Percentiles rank a stretch among this genome's conserved stretches.
phyloP scores from a whole-genome alignment of 2,888 invertebrate species.

The Syrista parreyssii region DNA sequence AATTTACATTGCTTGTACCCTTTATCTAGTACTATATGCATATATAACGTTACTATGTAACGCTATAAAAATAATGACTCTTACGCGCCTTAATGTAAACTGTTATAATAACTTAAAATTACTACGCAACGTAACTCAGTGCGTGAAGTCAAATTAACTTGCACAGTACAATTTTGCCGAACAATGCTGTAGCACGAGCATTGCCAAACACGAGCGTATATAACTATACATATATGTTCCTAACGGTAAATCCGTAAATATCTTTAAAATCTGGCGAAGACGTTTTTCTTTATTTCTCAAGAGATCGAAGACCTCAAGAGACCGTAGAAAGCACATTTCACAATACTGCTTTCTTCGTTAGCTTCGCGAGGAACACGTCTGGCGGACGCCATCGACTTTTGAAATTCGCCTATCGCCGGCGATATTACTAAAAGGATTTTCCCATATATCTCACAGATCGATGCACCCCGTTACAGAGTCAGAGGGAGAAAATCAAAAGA shows the following conservation, averaged over 20 bases:
- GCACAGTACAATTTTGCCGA: neutral
- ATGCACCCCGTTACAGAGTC: neutral
- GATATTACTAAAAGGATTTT: constrained; percentile 4
- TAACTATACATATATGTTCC: neutral
- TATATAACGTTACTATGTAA: neutral
- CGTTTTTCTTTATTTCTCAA: neutral
- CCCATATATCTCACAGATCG: neutral
- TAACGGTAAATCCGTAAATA: neutral
- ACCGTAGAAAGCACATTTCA: neutral
- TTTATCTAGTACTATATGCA: neutral
- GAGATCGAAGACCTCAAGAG: neutral
- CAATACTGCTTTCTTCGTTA: neutral
- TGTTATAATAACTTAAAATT: neutral
- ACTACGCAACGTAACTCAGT: neutral
- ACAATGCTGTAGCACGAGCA: too few relatives aligned
- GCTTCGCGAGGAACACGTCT: neutral
- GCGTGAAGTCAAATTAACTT: neutral
- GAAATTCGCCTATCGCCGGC: neutral
- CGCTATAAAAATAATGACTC: neutral
- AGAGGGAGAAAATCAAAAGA: neutral
- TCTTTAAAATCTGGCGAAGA: neutral
- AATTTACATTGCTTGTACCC: neutral
- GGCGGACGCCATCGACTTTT: neutral
- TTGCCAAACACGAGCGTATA: neutral
- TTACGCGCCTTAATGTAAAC: neutral